A percentile compares a stretch with the other conserved stretches of the same genome.
These are phyloP conservation scores for Cephus sareptanus DNA, from an alignment of 2,888 invertebrate species.

Conservation along the genomic window DNA sequence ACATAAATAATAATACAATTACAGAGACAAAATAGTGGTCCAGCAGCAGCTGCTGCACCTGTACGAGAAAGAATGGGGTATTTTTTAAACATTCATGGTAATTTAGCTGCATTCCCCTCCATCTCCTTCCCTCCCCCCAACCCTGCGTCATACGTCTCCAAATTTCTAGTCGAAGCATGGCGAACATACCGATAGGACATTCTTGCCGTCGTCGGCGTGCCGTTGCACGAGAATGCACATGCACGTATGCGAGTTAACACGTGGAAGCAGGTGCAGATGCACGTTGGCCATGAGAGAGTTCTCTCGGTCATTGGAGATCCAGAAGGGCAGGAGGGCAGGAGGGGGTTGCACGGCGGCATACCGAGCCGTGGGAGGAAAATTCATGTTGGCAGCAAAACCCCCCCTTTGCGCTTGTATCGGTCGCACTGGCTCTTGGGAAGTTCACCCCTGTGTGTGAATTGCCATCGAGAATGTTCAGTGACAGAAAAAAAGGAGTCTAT, in stretches of 20 bases:
- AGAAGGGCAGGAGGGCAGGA: not conserved
- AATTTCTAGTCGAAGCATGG: not conserved
- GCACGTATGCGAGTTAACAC: not conserved
- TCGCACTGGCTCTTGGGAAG: not conserved
- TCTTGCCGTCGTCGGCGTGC: not conserved
- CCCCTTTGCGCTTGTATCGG: not conserved
- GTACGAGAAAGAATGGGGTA: not conserved
- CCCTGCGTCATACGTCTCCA: not conserved
- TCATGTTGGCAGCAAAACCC: not conserved
- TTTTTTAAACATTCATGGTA: not conserved
- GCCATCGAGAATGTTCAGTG: not conserved
- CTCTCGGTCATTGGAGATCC: not conserved
- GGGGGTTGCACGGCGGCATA: not conserved
- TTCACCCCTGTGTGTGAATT: not conserved
- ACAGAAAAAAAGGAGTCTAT: not conserved
- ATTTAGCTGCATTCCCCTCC: not conserved
- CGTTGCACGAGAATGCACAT: not conserved
- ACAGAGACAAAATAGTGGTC: not conserved
- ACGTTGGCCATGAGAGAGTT: not conserved
- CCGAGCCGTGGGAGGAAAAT: not conserved
- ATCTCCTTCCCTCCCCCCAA: no score
- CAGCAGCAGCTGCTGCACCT: not conserved
- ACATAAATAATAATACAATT: not conserved
- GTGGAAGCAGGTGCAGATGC: not conserved
- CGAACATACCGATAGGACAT: not conserved